These are phyloP conservation scores for Arothron firmamentum DNA, from an alignment of 2,113 vertebrate species.

Conservation along the genomic window DNA sequence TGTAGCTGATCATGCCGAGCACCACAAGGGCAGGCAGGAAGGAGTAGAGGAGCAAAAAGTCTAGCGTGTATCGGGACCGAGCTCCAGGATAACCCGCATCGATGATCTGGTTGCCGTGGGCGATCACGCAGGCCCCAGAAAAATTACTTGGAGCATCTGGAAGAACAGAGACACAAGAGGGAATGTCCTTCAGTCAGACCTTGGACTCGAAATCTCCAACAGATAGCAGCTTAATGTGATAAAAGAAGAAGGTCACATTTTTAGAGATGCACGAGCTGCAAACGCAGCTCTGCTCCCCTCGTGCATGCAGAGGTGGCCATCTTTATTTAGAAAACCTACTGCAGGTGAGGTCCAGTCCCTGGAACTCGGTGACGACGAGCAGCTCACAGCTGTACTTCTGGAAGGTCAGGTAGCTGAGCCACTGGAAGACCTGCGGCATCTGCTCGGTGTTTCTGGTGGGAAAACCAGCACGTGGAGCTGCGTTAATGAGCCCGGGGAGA, in stretches of 20 bases:
- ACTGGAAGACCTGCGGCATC: slow-evolving; percentile 86
- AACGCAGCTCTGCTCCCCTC: not conserved
- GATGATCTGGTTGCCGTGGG: slow-evolving; percentile 78
- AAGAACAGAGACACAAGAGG: slow-evolving; percentile 4
- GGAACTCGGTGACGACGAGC: slow-evolving; percentile 91
- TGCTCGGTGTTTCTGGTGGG: slow-evolving; percentile 81
- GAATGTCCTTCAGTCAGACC: not conserved
- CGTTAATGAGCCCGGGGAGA: not conserved
- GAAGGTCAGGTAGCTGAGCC: slow-evolving; percentile 89
- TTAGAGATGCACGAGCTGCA: not conserved
- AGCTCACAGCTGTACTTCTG: slow-evolving; percentile 94
- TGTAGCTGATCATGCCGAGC: slow-evolving; percentile 83
- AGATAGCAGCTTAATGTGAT: too few species aligned
- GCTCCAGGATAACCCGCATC: slow-evolving; percentile 82
- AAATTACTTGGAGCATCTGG: slow-evolving; percentile 44
- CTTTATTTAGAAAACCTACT: slow-evolving; percentile 76
- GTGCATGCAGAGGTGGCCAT: not conserved
- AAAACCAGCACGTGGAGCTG: slow-evolving; percentile 17
- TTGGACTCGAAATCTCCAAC: not conserved
- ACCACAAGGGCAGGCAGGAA: slow-evolving; percentile 84
- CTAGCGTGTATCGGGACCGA: slow-evolving; percentile 73
- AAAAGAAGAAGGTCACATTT: not conserved
- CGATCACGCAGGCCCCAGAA: slow-evolving; percentile 70
- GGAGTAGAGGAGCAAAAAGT: slow-evolving; percentile 87
- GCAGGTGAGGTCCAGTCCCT: slow-evolving; percentile 86